These are phyloP conservation scores for Aphaenogaster floridana DNA, from an alignment of 1,140 invertebrate genomes.

Conservation along the genomic window DNA sequence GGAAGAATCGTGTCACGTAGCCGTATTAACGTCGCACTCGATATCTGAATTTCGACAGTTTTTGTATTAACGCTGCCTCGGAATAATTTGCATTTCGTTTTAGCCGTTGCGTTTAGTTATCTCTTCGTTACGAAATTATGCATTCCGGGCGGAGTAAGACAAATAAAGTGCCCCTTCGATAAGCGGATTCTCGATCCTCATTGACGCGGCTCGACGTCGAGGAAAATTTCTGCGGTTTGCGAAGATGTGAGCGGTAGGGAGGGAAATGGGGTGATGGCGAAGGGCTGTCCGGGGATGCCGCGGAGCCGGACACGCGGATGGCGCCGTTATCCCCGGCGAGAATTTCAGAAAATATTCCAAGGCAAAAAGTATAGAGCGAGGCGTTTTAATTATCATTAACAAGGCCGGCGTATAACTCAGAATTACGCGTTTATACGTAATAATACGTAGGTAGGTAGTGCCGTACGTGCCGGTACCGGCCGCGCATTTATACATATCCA, in stretches of 20 bases:
- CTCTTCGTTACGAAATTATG: background rate
- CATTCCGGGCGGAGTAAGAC: background rate
- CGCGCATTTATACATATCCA: constrained; percentile 67
- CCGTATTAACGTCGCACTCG: background rate
- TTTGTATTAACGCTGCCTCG: background rate
- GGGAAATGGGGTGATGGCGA: constrained; percentile 11
- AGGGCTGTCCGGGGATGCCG: constrained; percentile 45
- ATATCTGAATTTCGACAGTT: constrained; percentile 15
- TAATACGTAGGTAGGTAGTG: constrained; percentile 81
- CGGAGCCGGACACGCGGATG: constrained; percentile 66
- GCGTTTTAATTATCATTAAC: constrained; percentile 87
- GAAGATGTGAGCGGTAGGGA: constrained; percentile 51
- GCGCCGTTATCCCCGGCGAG: constrained; percentile 77
- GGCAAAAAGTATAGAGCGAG: constrained; percentile 82
- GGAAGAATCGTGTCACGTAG: constrained; percentile 2
- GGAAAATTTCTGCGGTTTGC: constrained; percentile 40
- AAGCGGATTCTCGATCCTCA: constrained; percentile 29
- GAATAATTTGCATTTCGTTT: background rate
- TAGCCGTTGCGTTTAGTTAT: background rate
- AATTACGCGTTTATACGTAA: constrained; percentile 86
- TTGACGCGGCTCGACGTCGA: background rate
- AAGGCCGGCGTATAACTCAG: constrained; percentile 85
- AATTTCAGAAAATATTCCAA: constrained; percentile 82
- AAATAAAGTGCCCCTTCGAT: background rate
- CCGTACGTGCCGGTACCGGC: constrained; percentile 69